Evolutionary conservation across 92 coral and sea anemone genomes (phyloP).

Genomic region (Anthopleura xanthogrammica): DNA sequence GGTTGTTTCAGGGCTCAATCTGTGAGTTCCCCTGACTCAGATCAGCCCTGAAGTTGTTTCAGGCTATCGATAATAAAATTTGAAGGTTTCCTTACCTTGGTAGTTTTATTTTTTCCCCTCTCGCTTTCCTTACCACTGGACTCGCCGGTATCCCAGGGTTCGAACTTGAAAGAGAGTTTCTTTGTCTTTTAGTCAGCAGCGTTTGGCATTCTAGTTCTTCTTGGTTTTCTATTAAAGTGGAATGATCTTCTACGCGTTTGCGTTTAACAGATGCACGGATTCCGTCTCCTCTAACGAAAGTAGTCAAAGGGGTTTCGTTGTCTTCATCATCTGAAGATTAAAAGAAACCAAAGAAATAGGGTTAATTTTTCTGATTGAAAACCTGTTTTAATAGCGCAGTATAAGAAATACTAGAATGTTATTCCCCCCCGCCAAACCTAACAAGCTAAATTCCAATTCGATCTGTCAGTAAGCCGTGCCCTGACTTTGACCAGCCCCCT

Average conservation of each 20-base stretch:
- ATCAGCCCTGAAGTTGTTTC: no score
- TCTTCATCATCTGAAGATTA: slow-evolving; percentile 1
- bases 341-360: neutral
- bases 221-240: slow-evolving; percentile 4
- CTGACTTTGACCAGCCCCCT: no score
- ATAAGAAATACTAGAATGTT: neutral
- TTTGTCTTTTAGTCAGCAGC: slow-evolving; percentile 44
- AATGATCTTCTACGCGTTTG: slow-evolving; percentile 47
- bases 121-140: slow-evolving; percentile 69
- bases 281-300: slow-evolving; percentile 46
- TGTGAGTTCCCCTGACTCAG: no score
- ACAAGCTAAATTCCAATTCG: no score
- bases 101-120: slow-evolving; percentile 72
- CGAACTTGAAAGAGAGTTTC: slow-evolving; percentile 25
- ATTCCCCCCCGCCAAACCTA: no score
- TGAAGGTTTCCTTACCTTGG: slow-evolving; percentile 59
- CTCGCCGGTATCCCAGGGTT: slow-evolving; percentile 73
- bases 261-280: slow-evolving; percentile 60
- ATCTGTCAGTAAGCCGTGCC: no score
- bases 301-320: slow-evolving; percentile 24
- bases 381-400: no score
- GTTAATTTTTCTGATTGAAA: no score
- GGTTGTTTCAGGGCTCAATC: no score
- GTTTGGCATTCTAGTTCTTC: slow-evolving; percentile 4
- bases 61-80: no score